A percentile compares a stretch with the other conserved stretches of the same genome.
phyloP scores from a whole-genome alignment of 2,797 vertebrate genomes.

The Crocidura indochinensis region DNA sequence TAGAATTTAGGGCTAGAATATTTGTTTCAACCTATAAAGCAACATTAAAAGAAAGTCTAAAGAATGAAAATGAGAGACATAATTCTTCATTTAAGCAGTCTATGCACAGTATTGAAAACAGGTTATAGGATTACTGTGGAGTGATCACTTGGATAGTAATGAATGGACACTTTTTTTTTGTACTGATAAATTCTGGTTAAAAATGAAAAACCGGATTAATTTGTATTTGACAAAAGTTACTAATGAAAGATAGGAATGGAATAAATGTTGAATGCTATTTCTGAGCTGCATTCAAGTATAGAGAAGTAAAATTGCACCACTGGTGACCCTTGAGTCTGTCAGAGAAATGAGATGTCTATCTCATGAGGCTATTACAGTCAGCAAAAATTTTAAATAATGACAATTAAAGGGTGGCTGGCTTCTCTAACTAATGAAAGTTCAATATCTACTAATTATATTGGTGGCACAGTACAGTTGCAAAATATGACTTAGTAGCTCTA shows the following conservation, averaged over 20 bases:
- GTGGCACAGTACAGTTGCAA: conserved; percentile 56
- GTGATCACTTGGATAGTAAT: neutral
- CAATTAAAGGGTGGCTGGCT: conserved; percentile 72
- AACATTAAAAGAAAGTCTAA: neutral
- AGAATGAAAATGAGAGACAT: neutral
- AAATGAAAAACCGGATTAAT: conserved; percentile 56
- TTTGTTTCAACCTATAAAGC: neutral
- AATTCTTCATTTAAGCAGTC: neutral
- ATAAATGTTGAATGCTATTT: conserved; percentile 62
- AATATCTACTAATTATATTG: conserved; percentile 78
- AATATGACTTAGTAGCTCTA: conserved; percentile 74
- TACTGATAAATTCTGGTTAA: neutral
- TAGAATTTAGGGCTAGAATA: neutral
- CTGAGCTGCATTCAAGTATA: conserved; percentile 59
- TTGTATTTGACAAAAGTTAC: conserved; percentile 54
- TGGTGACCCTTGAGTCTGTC: conserved; percentile 28
- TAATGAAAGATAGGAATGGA: conserved; percentile 51
- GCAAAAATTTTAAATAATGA: conserved; percentile 79
- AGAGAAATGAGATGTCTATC: conserved; percentile 77
- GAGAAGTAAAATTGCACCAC: conserved; percentile 66
- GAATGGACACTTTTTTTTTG: neutral
- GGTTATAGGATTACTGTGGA: neutral
- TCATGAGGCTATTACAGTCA: conserved; percentile 69
- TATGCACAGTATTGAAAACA: neutral
- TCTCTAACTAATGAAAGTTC: conserved; percentile 77